Percentiles rank a stretch among this genome's conserved stretches.
Conservation (phyloP, 2,888 invertebrate genomes). For the Lithodes maja region DNA sequence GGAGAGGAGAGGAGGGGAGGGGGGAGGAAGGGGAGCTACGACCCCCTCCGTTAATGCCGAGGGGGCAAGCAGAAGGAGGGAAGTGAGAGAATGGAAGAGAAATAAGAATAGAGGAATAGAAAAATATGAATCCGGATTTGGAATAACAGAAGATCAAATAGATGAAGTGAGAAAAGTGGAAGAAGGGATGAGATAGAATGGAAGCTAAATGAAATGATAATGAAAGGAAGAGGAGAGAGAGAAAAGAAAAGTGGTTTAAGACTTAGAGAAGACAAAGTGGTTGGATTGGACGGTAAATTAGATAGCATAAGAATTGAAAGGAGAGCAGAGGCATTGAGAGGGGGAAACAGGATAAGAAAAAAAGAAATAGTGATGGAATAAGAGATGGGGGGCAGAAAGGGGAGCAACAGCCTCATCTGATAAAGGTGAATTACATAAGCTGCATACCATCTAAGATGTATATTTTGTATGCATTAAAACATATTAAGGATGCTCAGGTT, state of each 20-base stretch:
- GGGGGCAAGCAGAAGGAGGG: background rate
- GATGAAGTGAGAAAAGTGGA: background rate
- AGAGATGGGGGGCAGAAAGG: background rate
- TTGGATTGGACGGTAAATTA: too few species aligned
- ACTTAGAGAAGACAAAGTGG: too few species aligned
- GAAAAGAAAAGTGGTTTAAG: too few species aligned
- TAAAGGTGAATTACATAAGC: too few species aligned
- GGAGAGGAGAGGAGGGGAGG: background rate
- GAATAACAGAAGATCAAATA: background rate
- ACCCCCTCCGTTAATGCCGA: background rate
- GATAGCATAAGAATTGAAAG: background rate
- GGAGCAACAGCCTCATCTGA: background rate
- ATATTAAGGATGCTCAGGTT: too few species aligned
- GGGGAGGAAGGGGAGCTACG: background rate
- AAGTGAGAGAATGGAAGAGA: conserved; percentile 8
- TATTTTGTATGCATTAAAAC: too few species aligned
- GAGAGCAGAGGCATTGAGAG: background rate
- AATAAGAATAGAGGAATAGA: background rate
- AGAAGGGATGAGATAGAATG: background rate
- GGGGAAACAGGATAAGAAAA: background rate
- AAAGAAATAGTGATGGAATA: background rate
- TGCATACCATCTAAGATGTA: too few species aligned
- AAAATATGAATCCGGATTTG: too few species aligned
- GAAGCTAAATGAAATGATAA: background rate
- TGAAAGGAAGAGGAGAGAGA: background rate